Evolutionary conservation across 2,888 invertebrate genomes (phyloP).

Genomic region (Torymus texanus): DNA sequence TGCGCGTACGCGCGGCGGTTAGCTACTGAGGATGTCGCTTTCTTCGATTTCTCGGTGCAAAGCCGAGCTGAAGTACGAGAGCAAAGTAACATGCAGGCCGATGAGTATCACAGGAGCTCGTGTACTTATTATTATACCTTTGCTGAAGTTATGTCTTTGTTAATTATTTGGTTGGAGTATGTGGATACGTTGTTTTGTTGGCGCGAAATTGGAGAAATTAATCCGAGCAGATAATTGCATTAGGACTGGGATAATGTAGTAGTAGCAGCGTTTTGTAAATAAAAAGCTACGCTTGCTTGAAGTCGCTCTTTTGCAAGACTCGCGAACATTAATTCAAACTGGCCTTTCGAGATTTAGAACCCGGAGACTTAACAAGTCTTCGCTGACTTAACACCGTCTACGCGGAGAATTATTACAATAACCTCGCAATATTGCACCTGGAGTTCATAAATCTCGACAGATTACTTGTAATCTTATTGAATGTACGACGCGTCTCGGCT

Average conservation of each 20-base stretch:
- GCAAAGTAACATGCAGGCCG: slow-evolving; percentile 12
- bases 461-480: slow-evolving; percentile 2
- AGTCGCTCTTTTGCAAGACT: not conserved
- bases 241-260: no score
- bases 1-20: slow-evolving; percentile 3
- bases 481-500: not conserved
- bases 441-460: slow-evolving; percentile 7
- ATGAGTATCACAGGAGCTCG: slow-evolving; percentile 17
- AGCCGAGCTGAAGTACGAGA: not conserved
- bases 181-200: no score
- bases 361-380: slow-evolving; percentile 6
- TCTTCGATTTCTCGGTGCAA: slow-evolving; percentile 32
- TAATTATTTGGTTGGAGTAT: no score
- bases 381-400: not conserved
- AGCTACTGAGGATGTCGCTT: not conserved
- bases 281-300: not conserved
- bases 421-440: slow-evolving; percentile 9
- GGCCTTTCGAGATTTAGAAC: not conserved
- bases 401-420: slow-evolving; percentile 3
- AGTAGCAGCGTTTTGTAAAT: no score
- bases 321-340: not conserved
- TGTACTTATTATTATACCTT: no score
- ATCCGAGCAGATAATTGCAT: no score
- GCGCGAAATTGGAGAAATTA: no score
- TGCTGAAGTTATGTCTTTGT: not conserved